A percentile compares a stretch with the other conserved stretches of the same genome.
phyloP scores from a whole-genome alignment of 2,797 vertebrate genomes.

The Eospalax fontanierii region DNA sequence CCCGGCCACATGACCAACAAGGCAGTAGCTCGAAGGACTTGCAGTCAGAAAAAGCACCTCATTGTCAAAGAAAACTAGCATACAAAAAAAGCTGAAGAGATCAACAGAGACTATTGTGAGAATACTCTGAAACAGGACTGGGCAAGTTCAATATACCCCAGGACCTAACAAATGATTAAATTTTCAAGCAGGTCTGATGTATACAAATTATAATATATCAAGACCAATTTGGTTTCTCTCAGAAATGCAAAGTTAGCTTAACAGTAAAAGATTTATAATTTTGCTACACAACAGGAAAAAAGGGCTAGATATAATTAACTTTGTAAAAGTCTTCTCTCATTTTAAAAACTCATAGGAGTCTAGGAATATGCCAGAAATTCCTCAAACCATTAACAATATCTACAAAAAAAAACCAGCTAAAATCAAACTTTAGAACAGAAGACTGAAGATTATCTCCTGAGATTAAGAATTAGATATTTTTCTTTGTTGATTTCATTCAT shows the following conservation, averaged over 20 bases:
- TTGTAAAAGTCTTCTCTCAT: not conserved
- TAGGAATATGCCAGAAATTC: not conserved
- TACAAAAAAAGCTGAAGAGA: not conserved
- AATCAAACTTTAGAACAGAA: not conserved
- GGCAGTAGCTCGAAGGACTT: too few relatives aligned
- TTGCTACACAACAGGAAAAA: not conserved
- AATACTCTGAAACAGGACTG: not conserved
- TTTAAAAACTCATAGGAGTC: not conserved
- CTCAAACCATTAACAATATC: slow-evolving; percentile 10
- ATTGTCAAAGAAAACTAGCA: too few relatives aligned
- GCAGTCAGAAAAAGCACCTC: too few relatives aligned
- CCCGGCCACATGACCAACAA: too few relatives aligned
- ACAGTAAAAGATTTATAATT: not conserved
- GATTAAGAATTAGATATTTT: not conserved
- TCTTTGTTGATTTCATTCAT: too few relatives aligned
- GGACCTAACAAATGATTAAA: not conserved
- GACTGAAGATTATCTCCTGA: too few relatives aligned
- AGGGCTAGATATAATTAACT: not conserved
- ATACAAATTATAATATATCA: not conserved
- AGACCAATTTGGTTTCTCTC: not conserved
- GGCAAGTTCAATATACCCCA: not conserved
- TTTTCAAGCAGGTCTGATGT: not conserved
- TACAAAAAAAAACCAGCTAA: too few relatives aligned
- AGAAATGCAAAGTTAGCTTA: not conserved
- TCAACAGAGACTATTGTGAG: not conserved